Conservation (phyloP, 2,797 vertebrate species). For the Lepus oiostolus region DNA sequence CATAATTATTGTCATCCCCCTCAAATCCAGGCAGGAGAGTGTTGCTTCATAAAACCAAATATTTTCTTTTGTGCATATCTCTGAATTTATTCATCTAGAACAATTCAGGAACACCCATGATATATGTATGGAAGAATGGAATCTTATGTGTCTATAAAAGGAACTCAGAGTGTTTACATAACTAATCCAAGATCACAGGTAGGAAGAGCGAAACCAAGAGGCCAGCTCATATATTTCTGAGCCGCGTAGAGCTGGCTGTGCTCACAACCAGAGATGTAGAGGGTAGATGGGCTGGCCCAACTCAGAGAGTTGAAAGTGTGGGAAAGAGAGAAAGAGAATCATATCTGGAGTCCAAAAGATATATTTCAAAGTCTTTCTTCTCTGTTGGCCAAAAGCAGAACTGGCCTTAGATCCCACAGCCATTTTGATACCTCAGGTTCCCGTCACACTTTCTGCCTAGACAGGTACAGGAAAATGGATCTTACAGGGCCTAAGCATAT, state of each 20-base stretch:
- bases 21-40: background rate
- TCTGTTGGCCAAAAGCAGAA: background rate
- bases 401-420: background rate
- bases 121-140: background rate
- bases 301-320: background rate
- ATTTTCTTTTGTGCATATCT: background rate
- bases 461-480: background rate
- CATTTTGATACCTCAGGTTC: background rate
- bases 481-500: background rate
- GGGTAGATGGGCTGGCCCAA: background rate
- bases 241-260: background rate
- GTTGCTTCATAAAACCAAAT: background rate
- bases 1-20: background rate
- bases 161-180: background rate
- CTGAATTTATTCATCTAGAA: background rate
- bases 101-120: background rate
- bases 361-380: background rate
- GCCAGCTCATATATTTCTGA: background rate
- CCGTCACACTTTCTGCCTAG: background rate
- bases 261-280: background rate
- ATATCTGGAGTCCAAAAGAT: background rate
- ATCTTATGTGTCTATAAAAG: slow-evolving; percentile 5
- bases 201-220: background rate
- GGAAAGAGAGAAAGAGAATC: background rate
- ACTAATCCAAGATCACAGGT: background rate